Evolutionary conservation across 1,140 invertebrate species (phyloP), one percentile per base, ranked within the genome.

Genomic region (Sitophilus oryzae): DNA sequence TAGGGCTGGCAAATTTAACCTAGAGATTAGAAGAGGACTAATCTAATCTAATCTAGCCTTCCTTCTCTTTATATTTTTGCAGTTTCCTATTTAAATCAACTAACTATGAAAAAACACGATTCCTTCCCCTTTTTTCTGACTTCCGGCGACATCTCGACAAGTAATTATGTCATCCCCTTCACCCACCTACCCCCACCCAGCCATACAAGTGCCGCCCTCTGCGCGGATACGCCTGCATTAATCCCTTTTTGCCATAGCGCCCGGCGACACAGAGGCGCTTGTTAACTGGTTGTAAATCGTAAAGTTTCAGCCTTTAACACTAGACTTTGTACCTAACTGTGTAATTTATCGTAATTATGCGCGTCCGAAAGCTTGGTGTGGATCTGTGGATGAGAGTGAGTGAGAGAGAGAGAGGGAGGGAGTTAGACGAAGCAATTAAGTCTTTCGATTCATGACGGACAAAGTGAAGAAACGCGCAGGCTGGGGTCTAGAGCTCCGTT

Each of bases 281-380:
- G 49, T 43, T 52, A 52, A 52, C 40, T 41, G 25, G 49, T 44
- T 52, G 49, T 52, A 52, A 52, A 52, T 42, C 40, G 38, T 52
- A 36, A 52, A 52, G 40, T 52, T 43, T 52, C 49, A 42, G 22
- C 51, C 41, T 46, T 36, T 35, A 36, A 16, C 51, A 22, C 34
- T 38, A 42, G 41, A 53, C 51, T 35, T 44, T 53, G 42, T 38
- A 36, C 51, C 21, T 19, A 52, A 43, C 25, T 16, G 20, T 45
- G 20, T 45, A 53, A 45, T 53, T 53, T 53, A 53, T 25, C 22
- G 43, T 53, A 38, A 53, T 44, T 53, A 45, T 53, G 23, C n/a
- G 21, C 21, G 21, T 51, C 40, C 49, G 20, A 48, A 37, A 37
- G 34, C 45, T 46, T 48, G 18, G 21, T 20, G 45, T n/a, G 25